Evolutionary conservation across 1,140 invertebrate genomes (phyloP), one percentile per base, ranked within the genome.

Genomic region (Papilio polyxenes): DNA sequence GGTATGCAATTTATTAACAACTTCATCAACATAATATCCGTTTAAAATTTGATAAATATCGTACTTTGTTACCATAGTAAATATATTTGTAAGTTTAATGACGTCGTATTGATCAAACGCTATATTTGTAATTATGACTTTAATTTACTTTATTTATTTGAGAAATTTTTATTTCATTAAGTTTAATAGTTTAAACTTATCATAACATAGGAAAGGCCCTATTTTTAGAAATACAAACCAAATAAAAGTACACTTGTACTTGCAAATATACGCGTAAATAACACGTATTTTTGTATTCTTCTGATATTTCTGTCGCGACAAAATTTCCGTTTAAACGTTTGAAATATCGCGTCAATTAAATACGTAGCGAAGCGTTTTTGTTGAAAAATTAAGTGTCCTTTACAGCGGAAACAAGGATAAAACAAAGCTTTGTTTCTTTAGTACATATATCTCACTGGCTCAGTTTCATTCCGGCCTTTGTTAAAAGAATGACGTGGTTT

Each of bases 1-100:
- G 76, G 82, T 81, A 85, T 81, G 77, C 82, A 80, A 86, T 85
- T 87, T 85, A 87, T 84, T 81, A 86, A 87, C 85, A 85, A 85
- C 84, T 85, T 85, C 82, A 87, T 85, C 72, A 82, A 40, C 17
- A 44, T 69, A 80, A 80, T 80, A 80, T 80, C 59, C 78, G 49
- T 80, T 80, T 23, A 65, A 40, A 69, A 69, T 23, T 80, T 80
- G 78, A 69, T 51, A 80, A 80, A 80, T 80, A 40, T 40, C 51
- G 31, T 49, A 80, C 62, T 69, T 49, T 69, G 59, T 80, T 80
- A 80, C 37, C 78, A 23, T n/a, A 2, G 40, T 65, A 15, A 44
- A 72, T 72, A 72, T 72, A 72, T 72, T 72, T 72, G 65, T 72
- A 40, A 72, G 23, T 37, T 72, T 72, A 72, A 72, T 37, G 15